phyloP scores from a whole-genome alignment of 2,113 vertebrate genomes.

The Xenopus tropicalis region DNA sequence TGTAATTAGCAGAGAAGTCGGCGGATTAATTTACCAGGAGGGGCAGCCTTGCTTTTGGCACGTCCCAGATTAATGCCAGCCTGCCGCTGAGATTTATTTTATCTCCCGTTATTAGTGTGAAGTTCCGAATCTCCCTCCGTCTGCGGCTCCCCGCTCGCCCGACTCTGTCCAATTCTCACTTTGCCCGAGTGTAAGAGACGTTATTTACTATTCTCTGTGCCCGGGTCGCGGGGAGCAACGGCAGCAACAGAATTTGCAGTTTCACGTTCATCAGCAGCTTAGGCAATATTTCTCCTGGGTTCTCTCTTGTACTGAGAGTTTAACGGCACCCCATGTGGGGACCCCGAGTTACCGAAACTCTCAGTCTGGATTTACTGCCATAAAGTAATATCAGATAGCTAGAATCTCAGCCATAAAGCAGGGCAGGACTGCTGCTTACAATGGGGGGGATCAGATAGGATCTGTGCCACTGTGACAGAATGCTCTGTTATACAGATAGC shows the following conservation, averaged over 20 bases:
- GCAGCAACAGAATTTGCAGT: neutral
- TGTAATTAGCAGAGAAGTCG: conserved; percentile 29
- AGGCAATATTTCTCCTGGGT: neutral
- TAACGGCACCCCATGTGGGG: neutral
- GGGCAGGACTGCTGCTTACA: no score
- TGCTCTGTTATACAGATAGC: no score
- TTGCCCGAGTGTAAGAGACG: neutral
- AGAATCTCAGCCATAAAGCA: no score
- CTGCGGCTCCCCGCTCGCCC: neutral
- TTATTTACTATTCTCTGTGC: neutral
- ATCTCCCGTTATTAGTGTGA: conserved; percentile 40
- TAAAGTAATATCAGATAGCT: no score
- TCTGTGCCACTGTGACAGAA: no score
- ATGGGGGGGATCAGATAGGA: no score
- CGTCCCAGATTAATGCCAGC: conserved; percentile 15
- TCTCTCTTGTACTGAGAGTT: neutral
- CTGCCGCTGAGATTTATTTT: conserved; percentile 14
- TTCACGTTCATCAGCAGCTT: conserved; percentile 17
- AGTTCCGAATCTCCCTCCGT: conserved; percentile 1
- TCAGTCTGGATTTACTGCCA: no score
- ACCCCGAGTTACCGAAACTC: neutral
- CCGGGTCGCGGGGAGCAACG: neutral
- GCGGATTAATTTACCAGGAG: conserved; percentile 21
- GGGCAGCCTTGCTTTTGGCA: conserved; percentile 9
- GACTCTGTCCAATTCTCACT: conserved; percentile 37